Evolutionary conservation across 2,888 invertebrate genomes (phyloP).

Genomic region (Acronicta aceris): DNA sequence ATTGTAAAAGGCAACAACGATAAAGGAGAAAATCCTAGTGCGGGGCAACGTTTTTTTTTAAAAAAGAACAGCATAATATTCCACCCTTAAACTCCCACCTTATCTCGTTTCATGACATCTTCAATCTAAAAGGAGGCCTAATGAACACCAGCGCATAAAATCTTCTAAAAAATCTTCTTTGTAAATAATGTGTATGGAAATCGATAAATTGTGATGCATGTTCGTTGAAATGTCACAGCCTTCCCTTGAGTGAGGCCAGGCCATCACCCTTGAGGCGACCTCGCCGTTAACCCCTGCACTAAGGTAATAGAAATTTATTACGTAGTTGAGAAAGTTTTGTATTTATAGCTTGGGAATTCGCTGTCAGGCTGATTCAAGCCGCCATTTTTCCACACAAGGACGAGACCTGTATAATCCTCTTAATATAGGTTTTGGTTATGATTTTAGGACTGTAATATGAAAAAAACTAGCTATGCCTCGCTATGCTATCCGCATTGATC

Average conservation of each 20-base stretch:
- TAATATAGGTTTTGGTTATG: too few relatives aligned
- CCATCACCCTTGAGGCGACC: conserved; percentile 37
- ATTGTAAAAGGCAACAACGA: too few relatives aligned
- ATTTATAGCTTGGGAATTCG: conserved; percentile 15
- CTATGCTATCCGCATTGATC: too few relatives aligned
- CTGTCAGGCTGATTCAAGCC: neutral
- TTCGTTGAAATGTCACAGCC: conserved; percentile 52
- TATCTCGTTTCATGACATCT: too few relatives aligned
- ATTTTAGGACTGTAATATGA: too few relatives aligned
- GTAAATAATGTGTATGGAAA: conserved; percentile 28
- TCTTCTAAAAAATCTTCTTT: conserved; percentile 11
- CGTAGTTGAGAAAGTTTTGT: conserved; percentile 30
- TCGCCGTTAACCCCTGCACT: conserved; percentile 14
- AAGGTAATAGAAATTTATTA: conserved; percentile 28
- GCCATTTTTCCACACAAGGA: too few relatives aligned
- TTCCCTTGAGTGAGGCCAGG: conserved; percentile 51
- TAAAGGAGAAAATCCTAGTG: too few relatives aligned
- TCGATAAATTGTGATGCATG: conserved; percentile 17
- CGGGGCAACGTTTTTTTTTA: too few relatives aligned
- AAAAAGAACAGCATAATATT: too few relatives aligned
- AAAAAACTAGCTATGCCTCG: too few relatives aligned
- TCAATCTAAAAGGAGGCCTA: neutral
- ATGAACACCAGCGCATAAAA: neutral
- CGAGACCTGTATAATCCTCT: too few relatives aligned
- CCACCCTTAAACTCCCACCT: too few relatives aligned